Evolutionary conservation across 2,113 vertebrate species (phyloP), one percentile per base, ranked within the genome.

Genomic region (Petromus typicus): DNA sequence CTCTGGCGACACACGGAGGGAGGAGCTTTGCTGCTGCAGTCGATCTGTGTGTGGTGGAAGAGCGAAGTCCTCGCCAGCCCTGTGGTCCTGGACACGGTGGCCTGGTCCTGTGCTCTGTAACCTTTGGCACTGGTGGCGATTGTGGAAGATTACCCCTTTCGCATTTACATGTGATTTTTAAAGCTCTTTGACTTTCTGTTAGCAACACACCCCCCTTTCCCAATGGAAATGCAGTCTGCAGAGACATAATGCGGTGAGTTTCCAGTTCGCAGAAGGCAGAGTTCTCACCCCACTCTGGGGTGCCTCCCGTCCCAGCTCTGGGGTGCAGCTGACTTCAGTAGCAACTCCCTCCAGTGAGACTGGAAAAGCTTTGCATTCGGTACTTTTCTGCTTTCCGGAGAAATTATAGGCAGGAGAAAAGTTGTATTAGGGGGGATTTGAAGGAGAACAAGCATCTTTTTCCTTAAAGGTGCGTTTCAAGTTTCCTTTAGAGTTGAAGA

Each of bases 401-500:
- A 90, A 66, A 0, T 64, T 54, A 54, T 54, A n/a, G 67, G 81
- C 45, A 80, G 27, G 80, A 78, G 43, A 59, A 69, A 2, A 13
- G 1, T 45, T 96, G 88, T 83, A 91, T 86, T 43, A 76, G 51
- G 37, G 0, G 10, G 54, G 92, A 80, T 93, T 43, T 86, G 94
- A 95, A 97, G 94, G 83, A n/a, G 85, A 78, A 57, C 48, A 57
- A 61, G 25, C 0, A 5, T 79, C 17, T 22, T 56, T 89, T 94
- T 75, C 37, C 90, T 82, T 27, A 18, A 91, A 71, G 2, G 32
- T 56, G 67, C 34, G 73, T 43, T 66, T 76, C 23, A 93, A 66
- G 12, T 84, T 69, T 97, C 17, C 2, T 82, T 96, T 66, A 37
- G 73, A 86, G 61, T 66, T 90, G 93, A 66, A 93, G 91, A 95